phyloP scores from a whole-genome alignment of 1,140 invertebrate genomes.

The Xylocopa sonorina region DNA sequence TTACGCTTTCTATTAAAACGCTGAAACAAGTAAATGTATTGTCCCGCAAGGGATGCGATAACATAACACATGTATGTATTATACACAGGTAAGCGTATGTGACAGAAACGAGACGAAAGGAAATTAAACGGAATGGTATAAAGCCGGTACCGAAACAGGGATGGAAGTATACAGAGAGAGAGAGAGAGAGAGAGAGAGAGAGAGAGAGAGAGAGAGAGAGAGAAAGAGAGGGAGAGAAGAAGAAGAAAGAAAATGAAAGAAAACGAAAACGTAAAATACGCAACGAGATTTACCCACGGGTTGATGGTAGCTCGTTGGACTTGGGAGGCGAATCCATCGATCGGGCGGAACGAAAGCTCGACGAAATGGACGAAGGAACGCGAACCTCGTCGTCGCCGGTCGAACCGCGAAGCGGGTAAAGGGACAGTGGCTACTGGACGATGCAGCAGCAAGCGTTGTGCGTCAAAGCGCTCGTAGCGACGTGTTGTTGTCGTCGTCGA shows the following conservation, averaged over 20 bases:
- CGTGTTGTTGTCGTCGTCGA: conserved; percentile 59
- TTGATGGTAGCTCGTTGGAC: conserved; percentile 1
- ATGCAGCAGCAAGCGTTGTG: conserved; percentile 80
- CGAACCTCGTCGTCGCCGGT: conserved; percentile 2
- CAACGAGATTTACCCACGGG: conserved; percentile 24
- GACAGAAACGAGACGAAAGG: no score
- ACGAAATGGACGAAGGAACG: conserved; percentile 27
- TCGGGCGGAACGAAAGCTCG: conserved; percentile 17
- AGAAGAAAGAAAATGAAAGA: neutral
- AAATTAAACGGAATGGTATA: no score
- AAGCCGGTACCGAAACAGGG: no score
- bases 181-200: neutral
- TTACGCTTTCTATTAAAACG: no score
- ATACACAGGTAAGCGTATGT: no score
- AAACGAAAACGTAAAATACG: neutral
- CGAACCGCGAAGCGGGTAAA: neutral
- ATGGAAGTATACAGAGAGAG: neutral
- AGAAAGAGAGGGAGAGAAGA: neutral
- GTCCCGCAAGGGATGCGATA: no score
- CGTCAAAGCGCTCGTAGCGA: conserved; percentile 68
- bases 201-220: neutral
- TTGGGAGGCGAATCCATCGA: neutral
- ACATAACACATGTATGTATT: no score
- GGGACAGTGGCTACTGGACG: conserved; percentile 71
- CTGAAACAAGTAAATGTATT: no score